Percentiles rank a stretch among this genome's conserved stretches.
These are phyloP conservation scores for Sebastes iracundus DNA, from an alignment of 2,797 vertebrate species.

Conservation along the genomic window DNA sequence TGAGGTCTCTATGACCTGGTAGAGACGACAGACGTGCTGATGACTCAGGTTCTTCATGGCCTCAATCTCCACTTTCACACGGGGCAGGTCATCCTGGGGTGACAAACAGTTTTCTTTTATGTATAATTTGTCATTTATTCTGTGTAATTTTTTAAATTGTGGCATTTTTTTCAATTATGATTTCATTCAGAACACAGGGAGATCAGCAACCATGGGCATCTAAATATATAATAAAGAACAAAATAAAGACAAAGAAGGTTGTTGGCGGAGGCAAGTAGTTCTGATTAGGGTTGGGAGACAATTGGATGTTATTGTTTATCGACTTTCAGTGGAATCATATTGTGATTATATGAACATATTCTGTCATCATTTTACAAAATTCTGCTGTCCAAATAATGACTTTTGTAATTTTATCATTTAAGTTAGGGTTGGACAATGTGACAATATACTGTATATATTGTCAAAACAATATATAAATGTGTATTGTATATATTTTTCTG, in stretches of 20 bases:
- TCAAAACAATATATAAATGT: too few relatives aligned
- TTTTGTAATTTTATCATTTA: not conserved
- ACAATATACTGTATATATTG: too few relatives aligned
- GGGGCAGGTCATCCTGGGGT: conserved; percentile 90
- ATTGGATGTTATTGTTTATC: not conserved
- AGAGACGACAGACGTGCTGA: conserved; percentile 92
- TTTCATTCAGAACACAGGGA: not conserved
- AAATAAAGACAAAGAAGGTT: not conserved
- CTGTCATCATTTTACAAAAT: too few relatives aligned
- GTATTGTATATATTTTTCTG: too few relatives aligned
- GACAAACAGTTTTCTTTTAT: not conserved
- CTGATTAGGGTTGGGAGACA: not conserved
- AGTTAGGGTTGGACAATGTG: too few relatives aligned
- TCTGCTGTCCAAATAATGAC: not conserved
- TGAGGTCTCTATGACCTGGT: conserved; percentile 93
- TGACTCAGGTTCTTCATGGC: conserved; percentile 95
- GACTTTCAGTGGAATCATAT: not conserved
- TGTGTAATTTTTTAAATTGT: not conserved
- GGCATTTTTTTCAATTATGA: not conserved
- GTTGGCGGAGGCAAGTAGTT: not conserved
- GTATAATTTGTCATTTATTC: not conserved
- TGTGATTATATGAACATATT: not conserved
- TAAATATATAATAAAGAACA: not conserved
- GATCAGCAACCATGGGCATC: not conserved
- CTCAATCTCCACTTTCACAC: conserved; percentile 93